These are phyloP conservation scores for Aplidium turbinatum DNA, from an alignment of 23 tunicate genomes.

Conservation along the genomic window DNA sequence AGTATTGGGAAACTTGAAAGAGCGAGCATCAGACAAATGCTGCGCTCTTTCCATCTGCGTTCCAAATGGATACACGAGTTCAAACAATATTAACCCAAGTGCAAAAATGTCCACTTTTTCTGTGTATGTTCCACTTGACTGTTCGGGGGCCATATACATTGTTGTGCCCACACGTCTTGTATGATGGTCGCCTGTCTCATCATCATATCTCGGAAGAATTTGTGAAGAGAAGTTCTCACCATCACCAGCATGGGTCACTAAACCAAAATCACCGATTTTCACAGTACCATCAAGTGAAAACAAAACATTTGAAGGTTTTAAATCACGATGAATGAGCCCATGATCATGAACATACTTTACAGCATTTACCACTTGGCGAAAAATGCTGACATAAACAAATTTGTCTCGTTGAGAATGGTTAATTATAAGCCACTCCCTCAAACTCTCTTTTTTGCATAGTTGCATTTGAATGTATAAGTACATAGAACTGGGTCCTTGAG, in stretches of 20 bases:
- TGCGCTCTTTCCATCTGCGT: constrained; percentile 85
- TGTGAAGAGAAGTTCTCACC: not conserved
- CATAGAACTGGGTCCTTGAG: constrained; percentile 15
- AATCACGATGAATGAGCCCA: constrained; percentile 78
- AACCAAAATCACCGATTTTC: constrained; percentile 93
- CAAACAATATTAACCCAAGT: constrained; percentile 77
- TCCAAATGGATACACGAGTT: constrained; percentile 51
- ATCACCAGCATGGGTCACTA: constrained; percentile 67
- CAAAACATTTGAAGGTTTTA: constrained; percentile 93
- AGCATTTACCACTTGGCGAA: constrained; percentile 78
- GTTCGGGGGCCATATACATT: constrained; percentile 97
- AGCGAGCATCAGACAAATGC: constrained; percentile 62
- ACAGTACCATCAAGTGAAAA: constrained; percentile 79
- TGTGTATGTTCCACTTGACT: constrained; percentile 61
- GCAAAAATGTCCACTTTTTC: constrained; percentile 91
- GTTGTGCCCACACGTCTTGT: constrained; percentile 84
- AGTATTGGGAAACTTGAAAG: constrained; percentile 44
- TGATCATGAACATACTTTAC: constrained; percentile 75
- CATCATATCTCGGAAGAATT: not conserved
- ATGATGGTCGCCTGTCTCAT: constrained; percentile 31
- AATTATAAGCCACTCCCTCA: constrained; percentile 65
- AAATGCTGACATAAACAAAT: constrained; percentile 36
- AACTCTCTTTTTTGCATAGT: constrained; percentile 69
- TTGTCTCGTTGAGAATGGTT: constrained; percentile 43
- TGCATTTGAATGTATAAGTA: constrained; percentile 94